Evolutionary conservation across 1,140 invertebrate genomes (phyloP).

Genomic region (Eupeodes corollae): DNA sequence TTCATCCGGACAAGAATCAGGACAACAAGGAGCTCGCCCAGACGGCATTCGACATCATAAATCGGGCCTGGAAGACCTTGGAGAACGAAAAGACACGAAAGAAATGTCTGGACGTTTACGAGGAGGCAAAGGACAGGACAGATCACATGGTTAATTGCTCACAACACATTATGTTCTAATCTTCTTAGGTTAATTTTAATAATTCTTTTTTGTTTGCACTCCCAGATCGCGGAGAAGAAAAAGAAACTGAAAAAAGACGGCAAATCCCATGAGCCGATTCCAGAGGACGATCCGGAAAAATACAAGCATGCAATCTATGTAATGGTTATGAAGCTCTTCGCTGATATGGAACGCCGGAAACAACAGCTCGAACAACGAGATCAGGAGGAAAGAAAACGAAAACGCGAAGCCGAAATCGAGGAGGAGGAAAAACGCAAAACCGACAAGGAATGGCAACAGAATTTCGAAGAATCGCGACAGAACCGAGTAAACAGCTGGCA

Average conservation of each 20-base stretch:
- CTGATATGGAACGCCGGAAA: slow-evolving; percentile 84
- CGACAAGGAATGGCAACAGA: slow-evolving; percentile 93
- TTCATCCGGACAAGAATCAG: slow-evolving; percentile 73
- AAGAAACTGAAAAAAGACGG: slow-evolving; percentile 93
- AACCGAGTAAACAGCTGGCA: slow-evolving; percentile 93
- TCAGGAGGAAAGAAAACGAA: slow-evolving; percentile 88
- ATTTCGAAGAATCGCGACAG: slow-evolving; percentile 95
- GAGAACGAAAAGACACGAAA: slow-evolving; percentile 90
- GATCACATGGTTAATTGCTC: slow-evolving; percentile 67
- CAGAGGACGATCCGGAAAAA: slow-evolving; percentile 89
- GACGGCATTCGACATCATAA: slow-evolving; percentile 88
- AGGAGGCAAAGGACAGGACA: slow-evolving; percentile 89
- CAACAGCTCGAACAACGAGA: slow-evolving; percentile 76
- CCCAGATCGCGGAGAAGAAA: slow-evolving; percentile 82
- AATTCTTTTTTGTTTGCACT: slow-evolving; percentile 9
- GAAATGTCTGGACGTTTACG: slow-evolving; percentile 92
- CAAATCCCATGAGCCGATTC: slow-evolving; percentile 59
- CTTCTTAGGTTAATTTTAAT: too few species aligned
- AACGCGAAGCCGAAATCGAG: slow-evolving; percentile 86
- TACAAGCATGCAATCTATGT: slow-evolving; percentile 93
- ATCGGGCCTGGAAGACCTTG: slow-evolving; percentile 91
- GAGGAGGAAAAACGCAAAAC: slow-evolving; percentile 79
- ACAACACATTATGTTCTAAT: too few species aligned
- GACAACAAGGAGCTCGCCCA: slow-evolving; percentile 92
- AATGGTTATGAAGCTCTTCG: slow-evolving; percentile 97